Percentiles rank a stretch among this genome's conserved stretches.
Evolutionary conservation across 2,113 vertebrate genomes (phyloP).

Genomic region (Aplodontia rufa): DNA sequence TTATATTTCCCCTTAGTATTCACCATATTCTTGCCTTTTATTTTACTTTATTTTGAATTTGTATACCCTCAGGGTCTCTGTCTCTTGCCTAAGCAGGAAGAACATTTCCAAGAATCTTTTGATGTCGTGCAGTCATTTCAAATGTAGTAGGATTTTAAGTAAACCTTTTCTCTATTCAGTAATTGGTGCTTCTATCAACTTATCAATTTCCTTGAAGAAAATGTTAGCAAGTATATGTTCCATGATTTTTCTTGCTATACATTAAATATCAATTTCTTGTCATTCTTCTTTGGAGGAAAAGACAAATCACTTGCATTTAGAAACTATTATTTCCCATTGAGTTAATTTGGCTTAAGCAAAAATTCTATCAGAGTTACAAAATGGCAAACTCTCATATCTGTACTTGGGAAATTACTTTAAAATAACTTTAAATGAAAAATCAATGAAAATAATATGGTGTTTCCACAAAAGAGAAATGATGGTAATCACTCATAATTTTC

Average conservation of each 20-base stretch:
- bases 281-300: constrained; percentile 54
- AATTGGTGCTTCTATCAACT: background rate
- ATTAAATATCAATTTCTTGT: constrained; percentile 15
- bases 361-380: constrained; percentile 66
- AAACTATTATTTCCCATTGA: constrained; percentile 63
- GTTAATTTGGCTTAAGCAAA: constrained; percentile 64
- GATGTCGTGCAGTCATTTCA: background rate
- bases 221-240: background rate
- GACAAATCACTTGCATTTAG: constrained; percentile 65
- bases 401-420: constrained; percentile 71
- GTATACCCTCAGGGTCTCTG: background rate
- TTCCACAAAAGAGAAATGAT: constrained; percentile 66
- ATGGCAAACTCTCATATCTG: constrained; percentile 58
- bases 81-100: background rate
- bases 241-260: background rate
- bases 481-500: constrained; percentile 44
- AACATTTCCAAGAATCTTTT: background rate
- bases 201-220: constrained; percentile 10
- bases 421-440: constrained; percentile 72
- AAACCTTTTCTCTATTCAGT: background rate
- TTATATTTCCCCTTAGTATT: background rate
- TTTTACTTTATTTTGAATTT: constrained; percentile 12
- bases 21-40: background rate
- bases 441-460: constrained; percentile 69
- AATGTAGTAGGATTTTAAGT: background rate